phyloP scores from a whole-genome alignment of 2,113 vertebrate species.

The Ploceus nigricollis region DNA sequence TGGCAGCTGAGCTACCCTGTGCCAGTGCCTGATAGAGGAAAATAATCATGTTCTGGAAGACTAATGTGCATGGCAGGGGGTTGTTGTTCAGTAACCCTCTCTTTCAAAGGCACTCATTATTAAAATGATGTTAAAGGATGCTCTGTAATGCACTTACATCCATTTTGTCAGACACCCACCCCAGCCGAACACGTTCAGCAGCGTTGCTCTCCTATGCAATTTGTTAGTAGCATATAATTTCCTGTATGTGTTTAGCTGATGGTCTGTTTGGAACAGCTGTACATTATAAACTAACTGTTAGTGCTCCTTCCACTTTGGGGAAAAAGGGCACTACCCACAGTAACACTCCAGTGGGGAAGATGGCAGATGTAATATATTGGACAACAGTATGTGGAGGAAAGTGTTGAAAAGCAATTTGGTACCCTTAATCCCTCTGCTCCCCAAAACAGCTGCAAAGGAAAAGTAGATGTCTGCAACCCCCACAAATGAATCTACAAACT shows the following conservation, averaged over 20 bases:
- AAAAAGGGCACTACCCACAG: not conserved
- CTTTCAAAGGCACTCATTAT: not conserved
- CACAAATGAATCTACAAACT: not conserved
- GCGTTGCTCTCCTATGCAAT: not conserved
- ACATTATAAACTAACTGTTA: not conserved
- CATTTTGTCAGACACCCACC: not conserved
- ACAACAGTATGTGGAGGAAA: not conserved
- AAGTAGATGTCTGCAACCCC: not conserved
- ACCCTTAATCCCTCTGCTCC: not conserved
- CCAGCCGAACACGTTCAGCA: not conserved
- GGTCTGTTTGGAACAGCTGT: not conserved
- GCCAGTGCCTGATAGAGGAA: not conserved
- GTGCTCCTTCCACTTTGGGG: not conserved
- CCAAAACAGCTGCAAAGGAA: not conserved
- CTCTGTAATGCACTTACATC: not conserved
- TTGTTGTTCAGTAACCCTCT: not conserved
- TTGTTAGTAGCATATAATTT: conserved; percentile 5
- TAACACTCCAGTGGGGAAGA: not conserved
- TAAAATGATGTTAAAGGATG: not conserved
- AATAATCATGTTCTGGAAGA: not conserved
- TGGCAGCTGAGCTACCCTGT: not conserved
- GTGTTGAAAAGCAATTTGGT: not conserved
- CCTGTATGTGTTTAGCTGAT: not conserved
- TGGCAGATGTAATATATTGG: not conserved
- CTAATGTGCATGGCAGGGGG: not conserved